Evolutionary conservation across 2,797 vertebrate species (phyloP), one percentile per base, ranked within the genome.

Genomic region (Acanthurus lineatus): DNA sequence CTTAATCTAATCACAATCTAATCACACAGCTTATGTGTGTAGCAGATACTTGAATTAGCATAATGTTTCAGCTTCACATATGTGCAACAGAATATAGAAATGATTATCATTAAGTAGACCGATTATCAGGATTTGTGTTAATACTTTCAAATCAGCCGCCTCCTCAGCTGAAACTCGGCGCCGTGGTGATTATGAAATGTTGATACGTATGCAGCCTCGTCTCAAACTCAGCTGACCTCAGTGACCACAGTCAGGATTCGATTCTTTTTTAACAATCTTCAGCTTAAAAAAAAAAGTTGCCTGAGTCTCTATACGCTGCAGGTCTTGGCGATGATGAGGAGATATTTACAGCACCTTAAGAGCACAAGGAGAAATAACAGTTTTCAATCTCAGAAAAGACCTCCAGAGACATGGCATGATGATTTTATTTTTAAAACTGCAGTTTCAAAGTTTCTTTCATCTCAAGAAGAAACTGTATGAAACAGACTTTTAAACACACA

Each of bases 331-430:
- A 12, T 74, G 40, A 53, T 74, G 40, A 53, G 56, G 20, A 56
- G 42, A 70, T 78, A 72, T 57, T 60, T 70, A 42, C 28, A 52
- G 20, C 14, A 69, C 45, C 22, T 73, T 56, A 59, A 22, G 54
- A 76, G 67, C 48, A 72, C 49, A 71, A 58, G 56, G 45, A 19
- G 14, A 70, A 78, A 79, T 38, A 70, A 47, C 25, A 76, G 57
- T 74, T 79, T 63, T 73, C 35, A 65, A 58, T 73, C 20, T 59
- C 22, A 58, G 25, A 25, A 25, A 17, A 73, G 35, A 25, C 28
- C 52, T 56, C 38, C 1, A 32, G 51, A 77, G 25, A 14, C 10
- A 19, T 48, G 60, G 54, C n/a, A 49, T 25, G 25, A 25, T 25
- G 54, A 54, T 35, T 5, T 51, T 67, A 16, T 40, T 11, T 11